Evolutionary conservation across 1,140 invertebrate species (phyloP).

Genomic region (Chironomus striatipennis): DNA sequence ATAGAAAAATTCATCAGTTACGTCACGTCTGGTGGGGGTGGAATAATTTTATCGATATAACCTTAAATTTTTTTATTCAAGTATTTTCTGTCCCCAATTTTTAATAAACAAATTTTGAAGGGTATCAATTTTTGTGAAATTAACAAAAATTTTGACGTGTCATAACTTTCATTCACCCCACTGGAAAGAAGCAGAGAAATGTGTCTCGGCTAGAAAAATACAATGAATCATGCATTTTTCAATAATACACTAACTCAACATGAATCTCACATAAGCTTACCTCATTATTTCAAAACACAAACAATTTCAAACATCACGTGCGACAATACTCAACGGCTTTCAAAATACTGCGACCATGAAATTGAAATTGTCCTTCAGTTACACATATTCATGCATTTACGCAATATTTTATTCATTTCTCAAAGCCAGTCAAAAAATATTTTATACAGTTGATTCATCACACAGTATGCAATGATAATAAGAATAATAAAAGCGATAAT

Average conservation of each 20-base stretch:
- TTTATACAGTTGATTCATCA: not conserved
- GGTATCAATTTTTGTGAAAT: not conserved
- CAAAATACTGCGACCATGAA: not conserved
- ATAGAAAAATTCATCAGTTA: not conserved
- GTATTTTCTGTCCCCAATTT: not conserved
- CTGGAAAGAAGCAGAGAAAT: not conserved
- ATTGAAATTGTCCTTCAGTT: not conserved
- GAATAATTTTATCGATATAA: not conserved
- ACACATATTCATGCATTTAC: not conserved
- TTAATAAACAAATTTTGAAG: not conserved
- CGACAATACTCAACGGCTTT: not conserved
- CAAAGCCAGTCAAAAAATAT: not conserved
- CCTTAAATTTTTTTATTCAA: not conserved
- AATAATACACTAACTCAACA: not conserved
- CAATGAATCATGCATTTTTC: not conserved
- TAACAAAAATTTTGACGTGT: not conserved
- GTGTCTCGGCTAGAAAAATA: not conserved
- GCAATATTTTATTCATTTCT: not conserved
- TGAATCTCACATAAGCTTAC: not conserved
- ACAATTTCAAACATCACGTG: not conserved
- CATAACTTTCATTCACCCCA: not conserved
- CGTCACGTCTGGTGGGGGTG: not conserved
- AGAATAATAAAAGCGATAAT: not conserved
- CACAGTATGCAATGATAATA: not conserved
- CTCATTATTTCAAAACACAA: not conserved